A percentile compares a stretch with the other conserved stretches of the same genome.
Evolutionary conservation across 1,140 invertebrate species (phyloP).

Genomic region (Caerostris darwini): DNA sequence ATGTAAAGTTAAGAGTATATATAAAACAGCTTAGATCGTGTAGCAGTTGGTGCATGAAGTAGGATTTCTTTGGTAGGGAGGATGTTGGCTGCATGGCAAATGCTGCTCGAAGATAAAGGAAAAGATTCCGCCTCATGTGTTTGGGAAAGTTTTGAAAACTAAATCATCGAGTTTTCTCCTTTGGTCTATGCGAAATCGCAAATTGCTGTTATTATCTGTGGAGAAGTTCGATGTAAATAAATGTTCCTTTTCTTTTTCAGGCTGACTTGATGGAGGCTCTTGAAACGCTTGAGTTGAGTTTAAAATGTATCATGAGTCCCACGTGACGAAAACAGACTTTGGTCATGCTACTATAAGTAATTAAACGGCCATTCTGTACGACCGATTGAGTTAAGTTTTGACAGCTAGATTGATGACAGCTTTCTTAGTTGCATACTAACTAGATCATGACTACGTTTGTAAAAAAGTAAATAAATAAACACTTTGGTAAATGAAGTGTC

Average conservation of each 20-base stretch:
- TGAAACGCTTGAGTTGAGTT: neutral
- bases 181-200: neutral
- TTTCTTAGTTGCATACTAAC: no score
- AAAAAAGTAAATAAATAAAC: no score
- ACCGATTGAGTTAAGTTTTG: no score
- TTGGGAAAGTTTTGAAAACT: neutral
- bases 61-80: neutral
- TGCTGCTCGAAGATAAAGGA: neutral
- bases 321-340: neutral
- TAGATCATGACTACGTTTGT: no score
- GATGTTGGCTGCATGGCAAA: neutral
- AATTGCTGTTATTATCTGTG: slow-evolving; percentile 16
- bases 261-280: neutral
- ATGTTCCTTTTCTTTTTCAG: neutral
- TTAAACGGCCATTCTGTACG: no score
- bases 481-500: no score
- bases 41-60: neutral
- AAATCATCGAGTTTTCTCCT: neutral
- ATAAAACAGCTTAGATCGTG: slow-evolving; percentile 39
- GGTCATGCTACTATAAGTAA: neutral
- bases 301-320: neutral
- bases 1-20: slow-evolving; percentile 32
- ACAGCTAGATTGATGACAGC: no score
- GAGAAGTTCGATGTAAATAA: slow-evolving; percentile 14
- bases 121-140: neutral